Evolutionary conservation across 2,888 invertebrate species (phyloP), one percentile per base, ranked within the genome.

Genomic region (Stramonita haemastoma): DNA sequence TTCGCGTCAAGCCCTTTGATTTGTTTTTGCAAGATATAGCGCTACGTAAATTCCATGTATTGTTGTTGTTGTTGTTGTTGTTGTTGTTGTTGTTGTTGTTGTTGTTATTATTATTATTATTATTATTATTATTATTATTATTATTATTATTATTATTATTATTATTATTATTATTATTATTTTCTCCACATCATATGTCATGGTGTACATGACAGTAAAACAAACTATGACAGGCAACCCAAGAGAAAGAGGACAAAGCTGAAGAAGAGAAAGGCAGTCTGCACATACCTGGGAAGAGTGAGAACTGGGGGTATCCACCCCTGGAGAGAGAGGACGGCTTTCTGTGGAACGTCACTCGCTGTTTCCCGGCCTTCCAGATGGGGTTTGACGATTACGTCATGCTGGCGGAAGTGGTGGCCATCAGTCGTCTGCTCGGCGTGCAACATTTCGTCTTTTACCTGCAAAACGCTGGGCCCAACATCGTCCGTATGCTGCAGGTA

Each of bases 271-370:
- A 19, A 17, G 29, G 5, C 8, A 29, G 17, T 29, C 0, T 22
- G 79, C 17, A 19, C 17, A n/a, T 0, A 17, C 79, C 79, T 17
- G 8, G 26, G 79, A 5, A 13, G 79, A 81, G 17, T 19, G 79
- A 6, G 17, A 11, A 17, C 79, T 81, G n/a, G 32, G 17, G 17
- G 79, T 73, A 22, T 29, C 34, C 79, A 29, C 1, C 79, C 0
- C 19, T 29, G 29, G 79, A n/a, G 6, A 17, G 79, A 26, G 56
- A 15, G 17, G 15, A 83, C 36, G 19, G 36, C 6, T 46, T 34
- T n/a, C 36, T 36, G n/a, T 88, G 88, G 88, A 88, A 88, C 70
- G 66, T 88, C n/a, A 88, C 88, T n/a, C 88, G 88, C 60, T 88
- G 88, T n/a, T 32, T 83, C 60, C 88, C 88, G 15, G 88, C 88